These are phyloP conservation scores for Clangula hyemalis DNA, from an alignment of 2,797 vertebrate species.

Conservation along the genomic window DNA sequence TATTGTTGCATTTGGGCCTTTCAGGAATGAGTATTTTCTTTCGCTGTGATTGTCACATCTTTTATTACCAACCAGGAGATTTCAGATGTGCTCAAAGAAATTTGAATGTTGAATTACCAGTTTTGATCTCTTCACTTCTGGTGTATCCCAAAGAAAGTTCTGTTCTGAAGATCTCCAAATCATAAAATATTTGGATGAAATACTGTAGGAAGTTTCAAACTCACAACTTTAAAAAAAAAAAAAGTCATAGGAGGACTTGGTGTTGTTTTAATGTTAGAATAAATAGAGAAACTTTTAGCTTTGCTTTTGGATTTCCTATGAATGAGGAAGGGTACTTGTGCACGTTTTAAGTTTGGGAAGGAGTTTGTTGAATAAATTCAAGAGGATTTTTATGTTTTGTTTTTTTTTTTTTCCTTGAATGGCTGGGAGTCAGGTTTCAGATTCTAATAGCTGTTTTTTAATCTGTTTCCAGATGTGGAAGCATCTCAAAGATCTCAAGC, in stretches of 20 bases:
- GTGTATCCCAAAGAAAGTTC: not conserved
- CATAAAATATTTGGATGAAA: not conserved
- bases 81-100: not conserved
- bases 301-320: not conserved
- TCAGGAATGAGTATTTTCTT: not conserved
- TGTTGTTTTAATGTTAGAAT: not conserved
- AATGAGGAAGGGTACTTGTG: not conserved
- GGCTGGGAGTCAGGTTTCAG: not conserved
- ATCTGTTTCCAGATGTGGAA: slow-evolving; percentile 72
- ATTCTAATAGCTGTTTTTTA: not conserved
- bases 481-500: slow-evolving; percentile 38
- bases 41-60: not conserved
- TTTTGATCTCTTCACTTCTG: not conserved
- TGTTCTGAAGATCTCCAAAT: not conserved
- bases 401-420: not conserved
- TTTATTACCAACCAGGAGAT: not conserved
- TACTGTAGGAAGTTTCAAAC: not conserved
- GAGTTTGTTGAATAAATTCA: not conserved
- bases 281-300: not conserved
- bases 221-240: not conserved
- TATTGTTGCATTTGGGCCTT: not conserved
- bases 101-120: not conserved
- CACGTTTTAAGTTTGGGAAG: not conserved
- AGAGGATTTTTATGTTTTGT: not conserved
- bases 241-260: not conserved